Evolutionary conservation across 2,113 vertebrate species (phyloP).

Genomic region (Cinclus cinclus): DNA sequence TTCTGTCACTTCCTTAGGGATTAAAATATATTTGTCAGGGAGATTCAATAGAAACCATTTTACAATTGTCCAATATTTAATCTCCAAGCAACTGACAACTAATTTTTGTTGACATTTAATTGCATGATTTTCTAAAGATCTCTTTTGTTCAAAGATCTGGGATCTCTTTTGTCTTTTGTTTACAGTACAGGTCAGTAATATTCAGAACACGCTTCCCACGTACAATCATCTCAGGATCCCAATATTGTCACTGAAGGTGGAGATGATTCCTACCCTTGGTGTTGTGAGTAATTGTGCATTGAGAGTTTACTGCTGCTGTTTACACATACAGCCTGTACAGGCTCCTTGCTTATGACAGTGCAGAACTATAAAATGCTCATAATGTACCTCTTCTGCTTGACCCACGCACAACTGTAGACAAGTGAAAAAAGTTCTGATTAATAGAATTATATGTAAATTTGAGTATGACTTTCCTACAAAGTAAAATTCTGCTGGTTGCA

Average conservation of each 20-base stretch:
- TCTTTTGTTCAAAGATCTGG: not conserved
- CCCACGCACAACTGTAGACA: not conserved
- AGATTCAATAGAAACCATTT: not conserved
- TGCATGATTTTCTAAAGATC: not conserved
- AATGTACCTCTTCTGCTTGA: not conserved
- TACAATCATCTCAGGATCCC: not conserved
- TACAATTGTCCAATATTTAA: not conserved
- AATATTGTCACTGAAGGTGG: rapidly evolving
- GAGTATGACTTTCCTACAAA: not conserved
- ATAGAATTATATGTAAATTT: not conserved
- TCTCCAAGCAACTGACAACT: not conserved
- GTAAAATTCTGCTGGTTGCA: not conserved
- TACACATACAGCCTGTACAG: not conserved
- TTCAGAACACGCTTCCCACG: rapidly evolving
- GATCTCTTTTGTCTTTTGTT: too few species aligned
- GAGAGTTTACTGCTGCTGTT: not conserved
- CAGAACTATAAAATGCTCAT: not conserved
- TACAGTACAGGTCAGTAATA: not conserved
- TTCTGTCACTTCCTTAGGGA: not conserved
- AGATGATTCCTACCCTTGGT: not conserved
- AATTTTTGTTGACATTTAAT: not conserved
- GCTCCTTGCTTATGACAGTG: not conserved
- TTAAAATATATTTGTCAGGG: not conserved
- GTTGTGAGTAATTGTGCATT: not conserved
- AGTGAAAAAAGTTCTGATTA: not conserved